Conservation (phyloP, 2,888 invertebrate genomes). For the Nudaria mundana region DNA sequence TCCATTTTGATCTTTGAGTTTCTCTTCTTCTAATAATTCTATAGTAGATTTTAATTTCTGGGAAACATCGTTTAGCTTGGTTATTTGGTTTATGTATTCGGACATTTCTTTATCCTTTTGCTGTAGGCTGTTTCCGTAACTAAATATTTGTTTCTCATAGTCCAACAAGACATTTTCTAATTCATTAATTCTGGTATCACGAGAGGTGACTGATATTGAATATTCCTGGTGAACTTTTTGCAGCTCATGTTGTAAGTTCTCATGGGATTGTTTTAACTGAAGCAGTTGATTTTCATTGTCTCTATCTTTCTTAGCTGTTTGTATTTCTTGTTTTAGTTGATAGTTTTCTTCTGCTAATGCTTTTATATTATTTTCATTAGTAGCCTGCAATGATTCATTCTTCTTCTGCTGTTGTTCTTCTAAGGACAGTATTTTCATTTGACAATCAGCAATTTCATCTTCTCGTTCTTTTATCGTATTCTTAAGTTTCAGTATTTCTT, state of each 20-base stretch:
- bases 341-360: conserved; percentile 64
- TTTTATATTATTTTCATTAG: conserved; percentile 67
- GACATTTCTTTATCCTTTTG: conserved; percentile 73
- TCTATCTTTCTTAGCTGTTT: conserved; percentile 43
- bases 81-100: conserved; percentile 77
- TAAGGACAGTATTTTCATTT: conserved; percentile 75
- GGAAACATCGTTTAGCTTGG: conserved; percentile 76
- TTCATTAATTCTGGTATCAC: conserved; percentile 73
- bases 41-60: conserved; percentile 75
- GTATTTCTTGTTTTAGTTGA: conserved; percentile 62
- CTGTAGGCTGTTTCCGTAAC: conserved; percentile 62
- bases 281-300: conserved; percentile 48
- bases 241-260: conserved; percentile 55
- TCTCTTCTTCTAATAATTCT: conserved; percentile 72
- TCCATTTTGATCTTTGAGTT: conserved; percentile 72
- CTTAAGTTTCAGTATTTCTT: conserved; percentile 76
- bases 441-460: conserved; percentile 73
- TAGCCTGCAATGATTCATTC: conserved; percentile 51
- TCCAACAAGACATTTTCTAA: conserved; percentile 71
- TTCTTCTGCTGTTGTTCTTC: conserved; percentile 75
- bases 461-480: conserved; percentile 77
- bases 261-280: conserved; percentile 51
- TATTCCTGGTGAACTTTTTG: conserved; percentile 64
- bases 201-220: conserved; percentile 48
- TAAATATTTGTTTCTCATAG: conserved; percentile 74